phyloP scores from a whole-genome alignment of 2,888 invertebrate genomes.

The Tenthredo notha region DNA sequence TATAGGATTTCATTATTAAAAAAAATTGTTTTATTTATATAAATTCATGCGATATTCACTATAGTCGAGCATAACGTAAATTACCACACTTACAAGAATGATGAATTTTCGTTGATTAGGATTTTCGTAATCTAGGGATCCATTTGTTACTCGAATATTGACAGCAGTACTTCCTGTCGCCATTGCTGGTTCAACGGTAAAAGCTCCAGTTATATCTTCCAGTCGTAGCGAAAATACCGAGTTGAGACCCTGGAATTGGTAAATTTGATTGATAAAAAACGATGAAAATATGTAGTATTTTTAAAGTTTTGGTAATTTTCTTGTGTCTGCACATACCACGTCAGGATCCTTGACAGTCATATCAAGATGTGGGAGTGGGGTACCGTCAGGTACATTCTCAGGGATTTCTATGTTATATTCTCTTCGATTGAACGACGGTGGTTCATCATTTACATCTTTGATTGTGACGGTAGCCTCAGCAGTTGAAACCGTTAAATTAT shows the following conservation, averaged over 20 bases:
- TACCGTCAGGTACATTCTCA: conserved; percentile 90
- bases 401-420: conserved; percentile 91
- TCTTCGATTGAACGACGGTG: conserved; percentile 89
- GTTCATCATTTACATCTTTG: conserved; percentile 93
- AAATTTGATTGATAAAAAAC: background rate
- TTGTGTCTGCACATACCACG: conserved; percentile 82
- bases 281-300: background rate
- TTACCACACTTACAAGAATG: conserved; percentile 82
- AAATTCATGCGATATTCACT: background rate
- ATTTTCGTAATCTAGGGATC: conserved; percentile 92
- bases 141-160: conserved; percentile 89
- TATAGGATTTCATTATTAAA: conserved; percentile 72
- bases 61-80: conserved; percentile 10
- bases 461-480: conserved; percentile 91
- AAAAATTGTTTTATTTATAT: too few species aligned
- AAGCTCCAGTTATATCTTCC: conserved; percentile 90
- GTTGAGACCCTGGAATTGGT: conserved; percentile 86
- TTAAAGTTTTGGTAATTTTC: background rate
- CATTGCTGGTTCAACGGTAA: conserved; percentile 89
- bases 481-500: conserved; percentile 84
- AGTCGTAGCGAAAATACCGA: conserved; percentile 90
- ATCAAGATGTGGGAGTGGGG: conserved; percentile 89
- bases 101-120: conserved; percentile 95
- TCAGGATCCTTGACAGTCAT: conserved; percentile 94
- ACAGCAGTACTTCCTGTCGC: conserved; percentile 91